Conservation (phyloP, 2,113 vertebrate species). For the Pungitius pungitius region DNA sequence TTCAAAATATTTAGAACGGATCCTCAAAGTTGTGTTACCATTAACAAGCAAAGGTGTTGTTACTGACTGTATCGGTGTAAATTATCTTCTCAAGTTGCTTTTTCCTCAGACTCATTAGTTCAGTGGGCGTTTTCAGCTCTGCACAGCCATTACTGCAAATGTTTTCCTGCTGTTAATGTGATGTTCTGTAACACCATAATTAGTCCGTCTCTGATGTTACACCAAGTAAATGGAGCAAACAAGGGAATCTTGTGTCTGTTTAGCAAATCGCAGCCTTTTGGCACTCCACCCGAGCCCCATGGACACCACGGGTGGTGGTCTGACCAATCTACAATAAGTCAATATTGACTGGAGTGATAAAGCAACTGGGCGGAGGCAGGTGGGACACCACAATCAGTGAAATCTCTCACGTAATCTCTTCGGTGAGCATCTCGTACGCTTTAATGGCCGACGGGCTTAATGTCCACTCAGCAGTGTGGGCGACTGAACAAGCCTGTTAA, state of each 20-base stretch:
- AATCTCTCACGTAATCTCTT: slow-evolving; percentile 24
- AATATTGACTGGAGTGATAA: slow-evolving; percentile 12
- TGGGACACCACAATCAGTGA: slow-evolving; percentile 8
- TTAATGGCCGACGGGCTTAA: slow-evolving; percentile 35
- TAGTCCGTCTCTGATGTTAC: slow-evolving; percentile 36
- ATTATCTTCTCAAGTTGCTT: slow-evolving; percentile 24
- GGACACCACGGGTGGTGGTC: slow-evolving; percentile 22
- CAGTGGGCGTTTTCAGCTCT: slow-evolving; percentile 40
- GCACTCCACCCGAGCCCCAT: neutral
- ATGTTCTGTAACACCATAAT: slow-evolving; percentile 61
- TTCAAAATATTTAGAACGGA: neutral
- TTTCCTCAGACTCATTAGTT: slow-evolving; percentile 43
- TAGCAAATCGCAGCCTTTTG: slow-evolving; percentile 22
- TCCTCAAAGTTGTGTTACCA: neutral
- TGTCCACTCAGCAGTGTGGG: slow-evolving; percentile 37
- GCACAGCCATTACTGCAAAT: slow-evolving; percentile 52
- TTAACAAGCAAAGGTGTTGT: neutral
- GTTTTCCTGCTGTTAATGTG: slow-evolving; percentile 59
- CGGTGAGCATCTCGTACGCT: slow-evolving; percentile 18
- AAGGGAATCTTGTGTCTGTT: slow-evolving; percentile 28
- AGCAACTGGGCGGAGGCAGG: neutral
- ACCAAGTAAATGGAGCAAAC: slow-evolving; percentile 43
- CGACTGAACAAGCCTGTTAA: slow-evolving; percentile 33
- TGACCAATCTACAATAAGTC: slow-evolving; percentile 26
- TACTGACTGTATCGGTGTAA: slow-evolving; percentile 24